Base-by-base conservation (phyloP, 1,140 invertebrate genomes). In the Tetramorium simillimum region DNA sequence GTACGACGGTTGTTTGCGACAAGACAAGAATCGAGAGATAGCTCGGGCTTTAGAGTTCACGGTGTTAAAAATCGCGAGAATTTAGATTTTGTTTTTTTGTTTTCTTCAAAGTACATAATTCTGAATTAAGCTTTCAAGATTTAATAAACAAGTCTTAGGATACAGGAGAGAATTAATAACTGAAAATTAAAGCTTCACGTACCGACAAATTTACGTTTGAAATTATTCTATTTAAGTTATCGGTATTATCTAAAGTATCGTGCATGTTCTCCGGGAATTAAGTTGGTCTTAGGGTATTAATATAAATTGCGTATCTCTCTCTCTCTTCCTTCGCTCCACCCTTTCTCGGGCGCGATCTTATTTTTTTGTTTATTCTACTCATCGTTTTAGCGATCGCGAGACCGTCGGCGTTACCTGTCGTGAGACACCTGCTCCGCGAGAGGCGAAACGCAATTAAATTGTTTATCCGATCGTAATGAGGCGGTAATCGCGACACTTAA, bases 401-500 rank as follows among this genome's bases (percentile, higher is more conserved):
- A 82, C 18, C 14, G 5, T 18, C 37, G 14, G 40, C 37, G 24
- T 37, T 33, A 60, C 76, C 58, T 63, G 72, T 65, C 76, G 67
- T 56, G 46, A 63, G 24, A 80, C 89, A 90, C 85, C 89, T 90
- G 89, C 85, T 62, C 18, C 43, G 21, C 56, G 62, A 58, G 49
- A 75, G 43, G 80, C 85, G n/a, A 87, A 40, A 69, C 16, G 53
- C 88, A 81, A 87, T 90, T 90, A 89, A 89, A 89, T 87, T 85
- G 77, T 87, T 89, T 81, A 82, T 81, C 82, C 85, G 85, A 49
- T 75, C 70, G 84, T 89, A 89, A 90, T 86, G 72, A 85, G 77
- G 82, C 63, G 67, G 73, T 86, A 88, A 89, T 88, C 85, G 85
- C 85, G 76, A 90, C 85, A 87, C 86, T 90, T 89, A 73, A 78